Percentiles rank a stretch among this genome's conserved stretches.
Conservation (phyloP, 2,888 invertebrate genomes). For the Drosophila ezoana region DNA sequence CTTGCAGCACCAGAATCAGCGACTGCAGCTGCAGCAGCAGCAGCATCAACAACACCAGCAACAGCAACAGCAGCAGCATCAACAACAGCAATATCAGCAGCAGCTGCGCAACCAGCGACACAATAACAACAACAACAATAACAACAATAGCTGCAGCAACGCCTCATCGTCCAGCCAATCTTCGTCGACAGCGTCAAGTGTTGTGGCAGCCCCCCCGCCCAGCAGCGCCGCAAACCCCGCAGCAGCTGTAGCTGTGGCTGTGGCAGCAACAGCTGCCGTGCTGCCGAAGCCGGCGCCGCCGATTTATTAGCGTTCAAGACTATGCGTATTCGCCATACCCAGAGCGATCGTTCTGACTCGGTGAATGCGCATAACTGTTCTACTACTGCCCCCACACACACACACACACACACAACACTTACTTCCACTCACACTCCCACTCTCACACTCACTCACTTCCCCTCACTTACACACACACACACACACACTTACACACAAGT, state of each 20-base stretch:
- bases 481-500: slow-evolving; percentile 21
- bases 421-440: background rate
- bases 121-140: slow-evolving; percentile 59
- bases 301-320: slow-evolving; percentile 79
- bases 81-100: slow-evolving; percentile 53
- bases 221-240: slow-evolving; percentile 44
- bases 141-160: slow-evolving; percentile 67
- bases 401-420: slow-evolving; percentile 2
- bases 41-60: slow-evolving; percentile 70
- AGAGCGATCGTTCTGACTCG: slow-evolving; percentile 68
- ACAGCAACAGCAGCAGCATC: slow-evolving; percentile 63
- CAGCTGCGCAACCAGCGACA: slow-evolving; percentile 70
- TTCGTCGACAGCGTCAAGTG: slow-evolving; percentile 73
- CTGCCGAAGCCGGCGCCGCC: slow-evolving; percentile 66
- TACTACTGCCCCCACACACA: slow-evolving; percentile 12
- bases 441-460: background rate
- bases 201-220: slow-evolving; percentile 55
- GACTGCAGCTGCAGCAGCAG: slow-evolving; percentile 60
- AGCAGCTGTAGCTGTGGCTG: slow-evolving; percentile 7
- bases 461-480: slow-evolving; percentile 2
- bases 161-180: slow-evolving; percentile 77
- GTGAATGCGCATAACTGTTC: slow-evolving; percentile 65
- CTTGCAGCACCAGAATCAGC: slow-evolving; percentile 75
- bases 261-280: slow-evolving; percentile 33
- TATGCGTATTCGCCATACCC: slow-evolving; percentile 75